Evolutionary conservation across 1,140 invertebrate species (phyloP).

Genomic region (Neelides sp.): DNA sequence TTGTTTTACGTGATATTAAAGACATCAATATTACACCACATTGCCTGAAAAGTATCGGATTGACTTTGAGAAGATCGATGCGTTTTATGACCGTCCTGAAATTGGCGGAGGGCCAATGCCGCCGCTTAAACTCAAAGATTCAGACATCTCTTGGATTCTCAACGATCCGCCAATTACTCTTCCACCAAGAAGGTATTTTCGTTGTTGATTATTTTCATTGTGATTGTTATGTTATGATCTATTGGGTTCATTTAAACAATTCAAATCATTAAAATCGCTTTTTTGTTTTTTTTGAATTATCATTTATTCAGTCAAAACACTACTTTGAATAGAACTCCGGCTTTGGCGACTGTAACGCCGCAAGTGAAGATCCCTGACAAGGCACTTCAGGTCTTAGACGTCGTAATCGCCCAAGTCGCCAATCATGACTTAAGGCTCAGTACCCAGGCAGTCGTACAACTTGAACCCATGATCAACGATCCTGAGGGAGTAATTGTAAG

Average conservation of each 20-base stretch:
- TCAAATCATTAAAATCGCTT: no score
- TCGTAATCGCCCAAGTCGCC: conserved; percentile 51
- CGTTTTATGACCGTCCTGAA: conserved; percentile 22
- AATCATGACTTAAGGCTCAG: conserved; percentile 49
- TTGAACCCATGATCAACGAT: conserved; percentile 40
- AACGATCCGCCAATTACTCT: conserved; percentile 12
- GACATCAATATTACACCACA: no score
- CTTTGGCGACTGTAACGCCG: no score
- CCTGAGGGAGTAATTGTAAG: conserved; percentile 11
- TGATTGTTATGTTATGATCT: no score
- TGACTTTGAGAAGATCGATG: conserved; percentile 19
- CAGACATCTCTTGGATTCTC: conserved; percentile 17
- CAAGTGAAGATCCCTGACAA: no score
- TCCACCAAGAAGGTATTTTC: conserved; percentile 15
- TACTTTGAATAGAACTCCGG: no score
- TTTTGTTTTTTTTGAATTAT: no score
- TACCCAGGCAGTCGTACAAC: conserved; percentile 53
- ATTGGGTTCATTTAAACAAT: no score
- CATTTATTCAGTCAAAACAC: no score
- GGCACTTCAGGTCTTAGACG: conserved; percentile 37
- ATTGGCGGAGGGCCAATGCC: conserved; percentile 17
- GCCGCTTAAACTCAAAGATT: conserved; percentile 18
- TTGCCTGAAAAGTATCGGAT: conserved; percentile 24
- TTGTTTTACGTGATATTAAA: no score
- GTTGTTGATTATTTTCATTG: no score